phyloP scores from a whole-genome alignment of 2,797 vertebrate species.

The Gobio occitaniae region DNA sequence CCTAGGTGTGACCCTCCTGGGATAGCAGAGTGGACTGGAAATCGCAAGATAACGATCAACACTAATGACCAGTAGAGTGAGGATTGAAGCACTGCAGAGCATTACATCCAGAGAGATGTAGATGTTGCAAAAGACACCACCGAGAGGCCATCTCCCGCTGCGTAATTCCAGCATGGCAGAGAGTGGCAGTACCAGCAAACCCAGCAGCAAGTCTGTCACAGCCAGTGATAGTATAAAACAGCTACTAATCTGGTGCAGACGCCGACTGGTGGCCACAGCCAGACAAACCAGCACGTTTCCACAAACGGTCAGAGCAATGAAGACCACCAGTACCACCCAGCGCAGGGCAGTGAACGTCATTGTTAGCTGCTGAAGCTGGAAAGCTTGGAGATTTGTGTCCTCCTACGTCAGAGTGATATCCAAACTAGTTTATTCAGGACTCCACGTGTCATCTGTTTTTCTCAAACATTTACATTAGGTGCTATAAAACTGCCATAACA shows the following conservation, averaged over 20 bases:
- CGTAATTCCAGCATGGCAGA: conserved; percentile 86
- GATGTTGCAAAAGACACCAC: conserved; percentile 86
- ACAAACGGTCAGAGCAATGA: conserved; percentile 84
- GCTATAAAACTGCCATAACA: background rate
- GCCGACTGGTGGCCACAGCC: conserved; percentile 86
- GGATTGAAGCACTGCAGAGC: conserved; percentile 92
- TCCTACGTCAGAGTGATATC: background rate
- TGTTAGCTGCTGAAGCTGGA: conserved; percentile 25
- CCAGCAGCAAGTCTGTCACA: conserved; percentile 89
- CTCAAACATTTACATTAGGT: background rate
- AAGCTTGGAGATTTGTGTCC: background rate
- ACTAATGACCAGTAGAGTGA: conserved; percentile 93
- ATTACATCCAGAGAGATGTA: conserved; percentile 91
- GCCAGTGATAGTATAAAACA: conserved; percentile 93
- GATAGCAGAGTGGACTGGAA: conserved; percentile 86
- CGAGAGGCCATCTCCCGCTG: conserved; percentile 80
- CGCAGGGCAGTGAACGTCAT: conserved; percentile 75
- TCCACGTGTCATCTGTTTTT: background rate
- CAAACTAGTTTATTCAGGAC: background rate
- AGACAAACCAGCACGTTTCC: conserved; percentile 93
- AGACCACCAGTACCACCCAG: conserved; percentile 74
- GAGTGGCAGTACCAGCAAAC: conserved; percentile 90
- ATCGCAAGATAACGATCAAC: conserved; percentile 91
- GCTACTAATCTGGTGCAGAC: conserved; percentile 86
- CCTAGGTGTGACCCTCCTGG: conserved; percentile 79